Conservation (phyloP, 2,113 vertebrate species). For the Microcebus ravelobensis region DNA sequence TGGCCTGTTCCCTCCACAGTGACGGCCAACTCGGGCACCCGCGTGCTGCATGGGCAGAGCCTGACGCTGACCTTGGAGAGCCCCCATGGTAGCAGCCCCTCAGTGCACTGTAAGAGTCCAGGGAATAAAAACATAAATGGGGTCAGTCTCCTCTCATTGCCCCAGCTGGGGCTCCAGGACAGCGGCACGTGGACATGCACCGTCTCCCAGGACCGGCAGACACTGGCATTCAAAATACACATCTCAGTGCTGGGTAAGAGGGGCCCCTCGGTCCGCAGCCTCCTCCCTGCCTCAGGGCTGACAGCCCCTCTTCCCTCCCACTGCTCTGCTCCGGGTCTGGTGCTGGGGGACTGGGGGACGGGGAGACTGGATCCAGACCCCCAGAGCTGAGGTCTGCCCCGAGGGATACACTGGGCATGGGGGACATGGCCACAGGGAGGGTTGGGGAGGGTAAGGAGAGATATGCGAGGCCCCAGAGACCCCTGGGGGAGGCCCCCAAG, state of each 20-base stretch:
- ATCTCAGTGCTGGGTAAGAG: constrained; percentile 84
- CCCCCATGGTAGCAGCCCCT: rapidly evolving
- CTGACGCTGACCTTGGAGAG: constrained; percentile 71
- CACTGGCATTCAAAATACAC: not conserved
- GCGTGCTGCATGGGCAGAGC: constrained; percentile 61
- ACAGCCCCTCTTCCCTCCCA: not conserved
- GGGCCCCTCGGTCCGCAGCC: not conserved
- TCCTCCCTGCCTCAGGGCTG: not conserved
- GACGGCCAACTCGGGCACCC: not conserved
- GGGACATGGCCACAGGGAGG: not conserved
- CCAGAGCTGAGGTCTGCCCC: not conserved
- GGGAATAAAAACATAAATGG: rapidly evolving
- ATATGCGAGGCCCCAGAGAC: not conserved
- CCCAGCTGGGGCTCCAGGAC: constrained; percentile 9
- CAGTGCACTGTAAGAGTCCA: not conserved
- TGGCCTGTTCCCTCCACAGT: constrained; percentile 67
- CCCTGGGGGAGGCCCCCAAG: not conserved
- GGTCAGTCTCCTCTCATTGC: rapidly evolving
- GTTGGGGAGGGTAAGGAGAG: not conserved
- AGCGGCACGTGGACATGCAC: constrained; percentile 79
- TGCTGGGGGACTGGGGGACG: not conserved
- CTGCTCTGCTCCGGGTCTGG: not conserved
- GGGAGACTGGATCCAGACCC: not conserved
- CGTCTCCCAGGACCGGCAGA: not conserved
- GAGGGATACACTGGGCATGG: not conserved